Percentiles rank a stretch among this genome's conserved stretches.
These are phyloP conservation scores for Sciaenops ocellatus DNA, from an alignment of 2,797 vertebrate species.

Conservation along the genomic window DNA sequence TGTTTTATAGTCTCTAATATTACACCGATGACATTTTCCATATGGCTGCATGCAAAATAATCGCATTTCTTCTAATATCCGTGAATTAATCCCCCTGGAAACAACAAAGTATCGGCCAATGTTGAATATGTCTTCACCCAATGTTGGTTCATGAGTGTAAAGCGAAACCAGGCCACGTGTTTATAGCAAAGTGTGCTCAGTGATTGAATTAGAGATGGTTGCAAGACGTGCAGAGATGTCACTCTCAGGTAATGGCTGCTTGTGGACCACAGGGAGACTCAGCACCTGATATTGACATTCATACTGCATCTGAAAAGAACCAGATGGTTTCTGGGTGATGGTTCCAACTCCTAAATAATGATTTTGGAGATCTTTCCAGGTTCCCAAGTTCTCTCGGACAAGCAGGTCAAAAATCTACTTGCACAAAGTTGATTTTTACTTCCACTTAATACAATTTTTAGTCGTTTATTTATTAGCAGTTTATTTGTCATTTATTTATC, in stretches of 20 bases:
- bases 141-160: conserved; percentile 38
- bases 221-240: conserved; percentile 20
- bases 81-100: conserved; percentile 20
- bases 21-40: conserved; percentile 33
- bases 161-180: conserved; percentile 46
- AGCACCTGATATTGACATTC: background rate
- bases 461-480: no score
- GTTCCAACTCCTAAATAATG: no score
- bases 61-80: conserved; percentile 39
- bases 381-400: no score
- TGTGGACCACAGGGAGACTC: conserved; percentile 3
- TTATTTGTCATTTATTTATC: no score
- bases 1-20: conserved; percentile 29
- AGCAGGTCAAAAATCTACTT: no score
- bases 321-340: background rate
- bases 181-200: conserved; percentile 53
- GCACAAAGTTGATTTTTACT: no score
- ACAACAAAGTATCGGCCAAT: conserved; percentile 6
- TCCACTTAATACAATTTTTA: no score
- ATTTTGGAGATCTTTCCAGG: background rate
- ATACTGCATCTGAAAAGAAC: background rate
- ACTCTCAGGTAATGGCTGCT: conserved; percentile 17
- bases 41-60: conserved; percentile 37
- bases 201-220: conserved; percentile 63
- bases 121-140: conserved; percentile 21